Evolutionary conservation across 2,888 invertebrate genomes (phyloP).

Genomic region (Hypomecis atomaria): DNA sequence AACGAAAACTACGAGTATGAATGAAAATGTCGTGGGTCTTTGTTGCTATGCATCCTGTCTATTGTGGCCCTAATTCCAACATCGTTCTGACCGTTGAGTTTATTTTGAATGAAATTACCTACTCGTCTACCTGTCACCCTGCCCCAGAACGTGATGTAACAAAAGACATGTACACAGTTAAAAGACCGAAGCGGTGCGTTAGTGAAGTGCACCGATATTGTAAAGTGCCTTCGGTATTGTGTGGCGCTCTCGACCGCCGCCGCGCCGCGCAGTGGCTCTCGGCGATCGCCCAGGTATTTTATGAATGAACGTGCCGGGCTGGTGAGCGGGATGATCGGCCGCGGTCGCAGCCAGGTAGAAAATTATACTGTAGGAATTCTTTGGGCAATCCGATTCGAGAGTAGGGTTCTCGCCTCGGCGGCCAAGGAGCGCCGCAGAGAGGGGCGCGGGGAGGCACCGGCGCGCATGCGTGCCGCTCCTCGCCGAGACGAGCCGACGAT

Average conservation of each 20-base stretch:
- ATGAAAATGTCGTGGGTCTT: constrained; percentile 59
- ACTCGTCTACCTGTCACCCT: constrained; percentile 74
- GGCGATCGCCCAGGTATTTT: constrained; percentile 72
- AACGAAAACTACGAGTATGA: constrained; percentile 66
- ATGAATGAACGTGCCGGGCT: constrained; percentile 83
- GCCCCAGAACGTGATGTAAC: constrained; percentile 64
- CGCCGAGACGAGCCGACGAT: constrained; percentile 74
- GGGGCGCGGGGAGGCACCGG: constrained; percentile 75
- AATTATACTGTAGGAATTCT: constrained; percentile 83
- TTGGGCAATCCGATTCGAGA: constrained; percentile 78
- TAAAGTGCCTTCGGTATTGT: constrained; percentile 30
- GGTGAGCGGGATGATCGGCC: constrained; percentile 71
- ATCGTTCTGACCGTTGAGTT: constrained; percentile 61
- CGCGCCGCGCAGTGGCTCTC: background rate
- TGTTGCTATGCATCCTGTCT: constrained; percentile 74
- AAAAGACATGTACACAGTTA: constrained; percentile 65
- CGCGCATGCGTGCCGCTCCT: constrained; percentile 80
- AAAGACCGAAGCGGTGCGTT: constrained; percentile 67
- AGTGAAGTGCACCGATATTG: constrained; percentile 58
- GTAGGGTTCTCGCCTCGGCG: constrained; percentile 75
- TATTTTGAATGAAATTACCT: constrained; percentile 61
- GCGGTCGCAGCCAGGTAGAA: constrained; percentile 81
- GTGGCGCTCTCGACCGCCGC: constrained; percentile 46
- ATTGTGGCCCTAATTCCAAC: constrained; percentile 68
- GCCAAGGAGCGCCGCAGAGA: constrained; percentile 81